Evolutionary conservation across 2,888 invertebrate species (phyloP).

Genomic region (Ptycholaimellus sp.): DNA sequence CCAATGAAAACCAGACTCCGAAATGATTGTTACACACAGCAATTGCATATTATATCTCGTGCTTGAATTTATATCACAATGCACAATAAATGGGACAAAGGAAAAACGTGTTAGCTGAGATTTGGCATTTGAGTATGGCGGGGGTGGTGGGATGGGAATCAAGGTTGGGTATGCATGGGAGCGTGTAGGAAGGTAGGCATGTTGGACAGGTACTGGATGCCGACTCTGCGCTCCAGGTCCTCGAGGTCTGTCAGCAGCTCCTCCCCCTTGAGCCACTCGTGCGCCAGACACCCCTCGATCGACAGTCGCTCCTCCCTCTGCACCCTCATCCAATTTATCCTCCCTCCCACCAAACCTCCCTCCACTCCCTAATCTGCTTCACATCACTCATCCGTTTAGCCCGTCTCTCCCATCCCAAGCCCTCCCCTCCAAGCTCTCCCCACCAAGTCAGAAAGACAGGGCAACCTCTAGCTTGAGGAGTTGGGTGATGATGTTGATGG

Average conservation of each 20-base stretch:
- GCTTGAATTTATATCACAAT: no score
- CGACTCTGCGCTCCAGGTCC: conserved; percentile 15
- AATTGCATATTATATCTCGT: no score
- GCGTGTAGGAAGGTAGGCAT: no score
- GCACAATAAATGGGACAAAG: no score
- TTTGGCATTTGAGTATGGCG: no score
- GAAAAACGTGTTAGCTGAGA: no score
- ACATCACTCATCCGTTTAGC: background rate
- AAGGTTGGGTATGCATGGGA: no score
- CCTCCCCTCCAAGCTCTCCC: no score
- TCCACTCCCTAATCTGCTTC: background rate
- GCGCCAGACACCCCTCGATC: conserved; percentile 21
- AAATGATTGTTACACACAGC: no score
- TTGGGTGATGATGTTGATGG: conserved; percentile 87
- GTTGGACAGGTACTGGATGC: conserved; percentile 7
- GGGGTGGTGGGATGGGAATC: no score
- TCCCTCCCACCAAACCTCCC: background rate
- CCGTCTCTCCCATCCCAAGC: background rate
- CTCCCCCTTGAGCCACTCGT: conserved; percentile 19
- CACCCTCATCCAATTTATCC: background rate
- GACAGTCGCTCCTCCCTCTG: conserved; percentile 21
- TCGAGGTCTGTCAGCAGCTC: conserved; percentile 18
- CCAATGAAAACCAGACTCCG: no score
- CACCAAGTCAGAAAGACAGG: background rate
- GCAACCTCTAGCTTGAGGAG: conserved; percentile 51